phyloP scores from a whole-genome alignment of 2,797 vertebrate genomes.

The Erithacus rubecula region DNA sequence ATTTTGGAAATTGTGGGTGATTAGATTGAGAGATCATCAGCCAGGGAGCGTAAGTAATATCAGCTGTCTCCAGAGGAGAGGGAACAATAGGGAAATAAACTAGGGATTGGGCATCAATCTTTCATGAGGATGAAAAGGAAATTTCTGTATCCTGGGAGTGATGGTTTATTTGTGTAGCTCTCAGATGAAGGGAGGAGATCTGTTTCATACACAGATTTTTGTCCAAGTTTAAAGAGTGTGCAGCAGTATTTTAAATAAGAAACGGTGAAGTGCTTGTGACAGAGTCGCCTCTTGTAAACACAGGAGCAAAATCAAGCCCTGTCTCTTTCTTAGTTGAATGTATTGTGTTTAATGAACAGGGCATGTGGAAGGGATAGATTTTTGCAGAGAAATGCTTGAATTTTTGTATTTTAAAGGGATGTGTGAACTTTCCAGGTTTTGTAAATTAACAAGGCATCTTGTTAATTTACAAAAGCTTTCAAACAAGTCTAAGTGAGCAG shows the following conservation, averaged over 20 bases:
- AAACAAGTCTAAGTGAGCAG: not conserved
- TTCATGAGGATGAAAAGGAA: not conserved
- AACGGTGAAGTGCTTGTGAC: not conserved
- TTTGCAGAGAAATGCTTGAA: not conserved
- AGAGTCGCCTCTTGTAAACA: not conserved
- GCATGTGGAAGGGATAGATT: not conserved
- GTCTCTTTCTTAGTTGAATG: not conserved
- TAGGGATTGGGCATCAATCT: fast-evolving
- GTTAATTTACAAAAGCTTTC: not conserved
- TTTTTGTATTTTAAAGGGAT: not conserved
- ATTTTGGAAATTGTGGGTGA: not conserved
- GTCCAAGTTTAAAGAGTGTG: not conserved
- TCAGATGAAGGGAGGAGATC: not conserved
- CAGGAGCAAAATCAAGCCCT: not conserved
- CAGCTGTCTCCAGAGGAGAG: not conserved
- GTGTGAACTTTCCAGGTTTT: not conserved
- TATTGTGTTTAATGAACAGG: not conserved
- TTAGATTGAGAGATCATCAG: not conserved
- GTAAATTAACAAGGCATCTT: not conserved
- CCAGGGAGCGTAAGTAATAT: not conserved
- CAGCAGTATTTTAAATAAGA: not conserved
- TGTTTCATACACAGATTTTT: not conserved
- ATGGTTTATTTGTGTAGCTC: not conserved
- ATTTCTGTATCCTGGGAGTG: not conserved
- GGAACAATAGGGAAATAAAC: not conserved